These are phyloP conservation scores for Rhinolophus sinicus DNA, from an alignment of 2,113 vertebrate species.

Conservation along the genomic window DNA sequence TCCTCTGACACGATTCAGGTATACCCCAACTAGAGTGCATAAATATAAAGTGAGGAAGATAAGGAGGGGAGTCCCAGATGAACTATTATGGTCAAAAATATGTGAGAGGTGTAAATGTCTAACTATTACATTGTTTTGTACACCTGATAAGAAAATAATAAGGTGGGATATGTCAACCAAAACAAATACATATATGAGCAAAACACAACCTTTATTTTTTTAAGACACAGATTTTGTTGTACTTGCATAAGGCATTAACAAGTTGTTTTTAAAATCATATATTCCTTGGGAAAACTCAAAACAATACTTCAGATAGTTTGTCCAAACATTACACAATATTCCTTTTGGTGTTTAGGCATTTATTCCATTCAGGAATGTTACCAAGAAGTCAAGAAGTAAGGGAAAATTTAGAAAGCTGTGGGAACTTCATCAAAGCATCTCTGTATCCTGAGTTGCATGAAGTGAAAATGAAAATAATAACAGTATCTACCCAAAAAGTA, in stretches of 20 bases:
- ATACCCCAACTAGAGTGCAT: not conserved
- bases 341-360: not conserved
- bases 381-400: not conserved
- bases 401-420: not conserved
- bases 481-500: not conserved
- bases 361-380: not conserved
- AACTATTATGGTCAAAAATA: not conserved
- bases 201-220: not conserved
- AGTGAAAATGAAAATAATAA: not conserved
- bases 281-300: not conserved
- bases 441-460: not conserved
- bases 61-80: rapidly evolving
- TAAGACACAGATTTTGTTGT: not conserved
- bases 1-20: not conserved
- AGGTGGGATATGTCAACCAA: too few species aligned
- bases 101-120: too few species aligned
- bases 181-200: not conserved
- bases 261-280: not conserved
- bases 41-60: not conserved
- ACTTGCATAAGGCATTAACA: not conserved
- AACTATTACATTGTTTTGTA: too few species aligned
- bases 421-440: not conserved
- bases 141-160: too few species aligned
- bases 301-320: not conserved
- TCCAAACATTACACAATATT: not conserved